Evolutionary conservation across 1,140 invertebrate genomes (phyloP).

Genomic region (Trachymyrmex cornetzi): DNA sequence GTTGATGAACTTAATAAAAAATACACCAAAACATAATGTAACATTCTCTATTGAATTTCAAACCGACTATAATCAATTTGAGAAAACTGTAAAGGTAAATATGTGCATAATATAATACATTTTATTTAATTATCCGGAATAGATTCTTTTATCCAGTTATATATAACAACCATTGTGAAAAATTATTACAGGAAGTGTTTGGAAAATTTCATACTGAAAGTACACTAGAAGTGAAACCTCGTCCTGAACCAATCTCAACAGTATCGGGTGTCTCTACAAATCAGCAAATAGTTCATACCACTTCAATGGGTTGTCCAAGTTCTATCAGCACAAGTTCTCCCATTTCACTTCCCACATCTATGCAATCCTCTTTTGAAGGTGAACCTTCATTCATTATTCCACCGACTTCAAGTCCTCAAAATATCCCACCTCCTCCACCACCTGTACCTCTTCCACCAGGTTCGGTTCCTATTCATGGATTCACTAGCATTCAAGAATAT

Average conservation of each 20-base stretch:
- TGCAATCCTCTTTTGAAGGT: conserved; percentile 93
- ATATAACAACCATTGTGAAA: neutral
- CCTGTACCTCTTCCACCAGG: conserved; percentile 82
- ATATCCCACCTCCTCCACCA: conserved; percentile 86
- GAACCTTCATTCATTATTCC: conserved; percentile 84
- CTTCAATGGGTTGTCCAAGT: conserved; percentile 85
- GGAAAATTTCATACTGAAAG: conserved; percentile 90
- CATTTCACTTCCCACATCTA: conserved; percentile 89
- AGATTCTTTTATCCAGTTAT: neutral
- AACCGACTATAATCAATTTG: conserved; percentile 93
- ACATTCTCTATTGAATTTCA: conserved; percentile 94
- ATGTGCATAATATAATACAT: conserved; percentile 65
- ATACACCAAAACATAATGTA: conserved; percentile 92
- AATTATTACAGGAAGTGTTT: conserved; percentile 89
- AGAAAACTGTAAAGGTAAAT: conserved; percentile 88
- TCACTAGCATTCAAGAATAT: conserved; percentile 93
- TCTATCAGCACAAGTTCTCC: conserved; percentile 89
- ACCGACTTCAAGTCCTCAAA: conserved; percentile 83
- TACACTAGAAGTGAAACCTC: conserved; percentile 78
- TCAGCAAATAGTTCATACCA: conserved; percentile 81
- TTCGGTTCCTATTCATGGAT: conserved; percentile 85
- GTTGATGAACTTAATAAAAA: conserved; percentile 92
- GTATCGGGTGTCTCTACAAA: conserved; percentile 73
- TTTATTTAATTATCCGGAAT: conserved; percentile 12
- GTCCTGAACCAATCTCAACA: conserved; percentile 69